phyloP scores from a whole-genome alignment of 2,797 vertebrate species.

The Tympanoctomys barrerae region DNA sequence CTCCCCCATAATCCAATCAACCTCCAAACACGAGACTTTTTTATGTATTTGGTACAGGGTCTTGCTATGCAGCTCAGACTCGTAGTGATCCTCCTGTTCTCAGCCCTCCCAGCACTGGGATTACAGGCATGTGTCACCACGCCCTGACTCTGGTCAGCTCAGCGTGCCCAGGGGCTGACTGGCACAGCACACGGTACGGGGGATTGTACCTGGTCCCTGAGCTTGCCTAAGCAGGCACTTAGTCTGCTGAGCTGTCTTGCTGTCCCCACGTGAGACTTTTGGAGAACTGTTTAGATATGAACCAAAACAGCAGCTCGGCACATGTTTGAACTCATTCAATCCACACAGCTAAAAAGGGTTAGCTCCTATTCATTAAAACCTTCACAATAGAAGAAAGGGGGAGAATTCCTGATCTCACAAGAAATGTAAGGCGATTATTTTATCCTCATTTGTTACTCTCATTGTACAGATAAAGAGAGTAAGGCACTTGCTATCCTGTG shows the following conservation, averaged over 20 bases:
- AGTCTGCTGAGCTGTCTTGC: too few species aligned
- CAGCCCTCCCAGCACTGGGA: too few species aligned
- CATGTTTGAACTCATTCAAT: neutral
- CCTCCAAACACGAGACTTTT: neutral
- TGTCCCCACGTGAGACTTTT: neutral
- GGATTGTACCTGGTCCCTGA: too few species aligned
- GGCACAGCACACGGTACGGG: too few species aligned
- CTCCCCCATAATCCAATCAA: neutral
- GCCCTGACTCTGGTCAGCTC: too few species aligned
- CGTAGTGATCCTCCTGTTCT: too few species aligned
- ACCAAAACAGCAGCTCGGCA: neutral
- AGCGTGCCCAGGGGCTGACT: too few species aligned
- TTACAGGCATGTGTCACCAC: too few species aligned
- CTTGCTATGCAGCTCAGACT: too few species aligned
- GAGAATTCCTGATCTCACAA: neutral
- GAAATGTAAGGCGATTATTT: neutral
- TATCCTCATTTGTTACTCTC: neutral
- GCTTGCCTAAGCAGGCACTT: too few species aligned
- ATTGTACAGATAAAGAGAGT: neutral
- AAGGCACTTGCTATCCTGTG: neutral
- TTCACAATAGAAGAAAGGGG: neutral
- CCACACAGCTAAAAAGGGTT: neutral
- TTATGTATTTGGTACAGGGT: too few species aligned
- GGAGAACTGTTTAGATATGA: neutral
- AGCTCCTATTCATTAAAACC: neutral